Evolutionary conservation across 2,113 vertebrate species (phyloP).

Genomic region (Toxotes jaculatrix): DNA sequence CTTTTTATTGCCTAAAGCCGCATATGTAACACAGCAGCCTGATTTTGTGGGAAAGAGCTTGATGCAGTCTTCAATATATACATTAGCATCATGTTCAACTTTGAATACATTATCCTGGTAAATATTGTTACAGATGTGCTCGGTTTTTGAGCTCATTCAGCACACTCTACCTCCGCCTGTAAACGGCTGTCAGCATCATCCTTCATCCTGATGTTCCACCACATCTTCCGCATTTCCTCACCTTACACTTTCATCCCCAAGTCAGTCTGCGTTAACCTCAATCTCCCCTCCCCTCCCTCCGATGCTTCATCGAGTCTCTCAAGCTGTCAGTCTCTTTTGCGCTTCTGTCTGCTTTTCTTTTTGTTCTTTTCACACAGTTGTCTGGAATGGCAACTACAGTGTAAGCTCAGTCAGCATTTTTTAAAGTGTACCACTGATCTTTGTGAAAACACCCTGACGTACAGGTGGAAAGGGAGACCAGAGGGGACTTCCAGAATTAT

Average conservation of each 20-base stretch:
- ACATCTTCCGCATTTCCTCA: constrained; percentile 59
- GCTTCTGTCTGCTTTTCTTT: constrained; percentile 41
- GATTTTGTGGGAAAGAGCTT: constrained; percentile 32
- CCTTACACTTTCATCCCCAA: constrained; percentile 54
- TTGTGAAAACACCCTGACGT: neutral
- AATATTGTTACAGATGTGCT: constrained; percentile 19
- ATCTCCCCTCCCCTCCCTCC: constrained; percentile 45
- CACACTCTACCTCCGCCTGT: constrained; percentile 47
- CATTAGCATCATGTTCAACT: constrained; percentile 10
- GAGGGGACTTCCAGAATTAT: neutral
- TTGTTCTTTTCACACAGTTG: constrained; percentile 25
- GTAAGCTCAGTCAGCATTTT: constrained; percentile 44
- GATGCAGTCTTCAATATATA: constrained; percentile 16
- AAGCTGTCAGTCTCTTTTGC: constrained; percentile 59
- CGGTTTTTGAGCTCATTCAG: constrained; percentile 49
- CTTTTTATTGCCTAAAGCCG: constrained; percentile 4
- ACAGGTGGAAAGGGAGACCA: constrained; percentile 5
- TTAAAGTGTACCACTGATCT: constrained; percentile 2
- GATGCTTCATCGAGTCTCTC: constrained; percentile 40
- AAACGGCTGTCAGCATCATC: constrained; percentile 56
- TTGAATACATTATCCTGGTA: constrained; percentile 16
- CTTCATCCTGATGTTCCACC: constrained; percentile 57
- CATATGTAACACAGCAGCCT: constrained; percentile 12
- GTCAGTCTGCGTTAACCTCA: constrained; percentile 68
- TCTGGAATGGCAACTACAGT: constrained; percentile 5